Base-by-base conservation (phyloP, 2,113 vertebrate species). In the Platycercus adscitus region DNA sequence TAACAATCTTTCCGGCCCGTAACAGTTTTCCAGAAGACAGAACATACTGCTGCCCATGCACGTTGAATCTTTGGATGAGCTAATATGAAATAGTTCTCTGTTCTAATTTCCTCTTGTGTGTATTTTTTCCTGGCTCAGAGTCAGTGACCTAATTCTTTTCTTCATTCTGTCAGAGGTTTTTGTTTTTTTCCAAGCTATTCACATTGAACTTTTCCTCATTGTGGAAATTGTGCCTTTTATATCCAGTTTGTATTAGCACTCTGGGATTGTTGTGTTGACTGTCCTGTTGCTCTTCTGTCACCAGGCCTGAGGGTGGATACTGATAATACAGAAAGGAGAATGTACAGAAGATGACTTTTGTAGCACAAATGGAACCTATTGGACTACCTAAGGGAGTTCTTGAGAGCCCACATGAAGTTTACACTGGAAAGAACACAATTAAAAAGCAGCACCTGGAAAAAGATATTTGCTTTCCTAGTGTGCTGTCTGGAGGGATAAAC, bases 71-170 rank as follows among this genome's bases (percentile, higher is more conserved):
- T 96, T 71, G 86, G 94, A 95, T 97, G 94, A 97, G 81, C 87
- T 97, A 93, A 97, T 94, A 95, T 78, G 70, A 98, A 97, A 97
- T 97, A 89, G 83, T 97, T 96, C 91, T 96, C 92, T 50, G 88
- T 91, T 97, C 96, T 93, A 97, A 80, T 98, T 98, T 97, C 96
- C 96, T 97, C 95, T 96, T 81, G 17, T 95, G 81, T 94, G 82
- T 97, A 91, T 97, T 98, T 97, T 97, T 98, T 98, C 97, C 97
- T 98, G 98, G 97, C 97, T 97, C 70, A 91, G 81, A 84, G 86
- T 97, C 95, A 94, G 86, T 97, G 98, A 98, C 97, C 98, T 95
- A 98, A 96, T 98, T 98, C 75, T 96, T 95, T 94, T 94, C 85
- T 94, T 95, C 95, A 87, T 81, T 93, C 76, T 91, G 78, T 89